Evolutionary conservation across 1,140 invertebrate species (phyloP).

Genomic region (Neodiprion pinetum): DNA sequence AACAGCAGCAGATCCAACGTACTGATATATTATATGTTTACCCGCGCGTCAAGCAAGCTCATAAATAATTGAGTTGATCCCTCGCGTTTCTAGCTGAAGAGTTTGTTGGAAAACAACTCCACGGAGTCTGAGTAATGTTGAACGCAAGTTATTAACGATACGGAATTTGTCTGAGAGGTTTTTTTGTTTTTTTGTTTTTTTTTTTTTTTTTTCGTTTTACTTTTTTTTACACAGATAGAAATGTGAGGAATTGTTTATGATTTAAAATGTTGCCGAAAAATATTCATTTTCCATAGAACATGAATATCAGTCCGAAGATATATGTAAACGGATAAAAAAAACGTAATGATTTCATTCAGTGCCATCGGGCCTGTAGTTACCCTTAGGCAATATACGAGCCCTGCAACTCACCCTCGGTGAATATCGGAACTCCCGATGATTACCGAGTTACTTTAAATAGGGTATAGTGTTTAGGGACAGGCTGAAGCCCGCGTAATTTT

Average conservation of each 20-base stretch:
- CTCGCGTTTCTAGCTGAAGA: not conserved
- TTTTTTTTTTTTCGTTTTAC: not conserved
- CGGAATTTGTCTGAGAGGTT: too few relatives aligned
- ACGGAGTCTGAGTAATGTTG: not conserved
- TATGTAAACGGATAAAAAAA: constrained; percentile 35
- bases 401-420: constrained; percentile 42
- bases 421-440: constrained; percentile 55
- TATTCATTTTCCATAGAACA: too few relatives aligned
- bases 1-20: too few relatives aligned
- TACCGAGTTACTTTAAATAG: constrained; percentile 60
- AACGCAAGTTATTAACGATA: not conserved
- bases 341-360: constrained; percentile 60
- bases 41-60: too few relatives aligned
- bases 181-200: not conserved
- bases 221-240: not conserved
- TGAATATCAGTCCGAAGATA: too few relatives aligned
- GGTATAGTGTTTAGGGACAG: constrained; percentile 57
- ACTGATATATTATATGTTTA: too few relatives aligned
- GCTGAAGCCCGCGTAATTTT: constrained; percentile 1
- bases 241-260: not conserved
- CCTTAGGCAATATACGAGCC: constrained; percentile 42
- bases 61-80: too few relatives aligned
- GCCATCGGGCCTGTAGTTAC: constrained; percentile 58
- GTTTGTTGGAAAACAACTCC: constrained; percentile 5
- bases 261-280: not conserved